phyloP scores from a whole-genome alignment of 2,888 invertebrate genomes.

The Pyrochroa serraticornis region DNA sequence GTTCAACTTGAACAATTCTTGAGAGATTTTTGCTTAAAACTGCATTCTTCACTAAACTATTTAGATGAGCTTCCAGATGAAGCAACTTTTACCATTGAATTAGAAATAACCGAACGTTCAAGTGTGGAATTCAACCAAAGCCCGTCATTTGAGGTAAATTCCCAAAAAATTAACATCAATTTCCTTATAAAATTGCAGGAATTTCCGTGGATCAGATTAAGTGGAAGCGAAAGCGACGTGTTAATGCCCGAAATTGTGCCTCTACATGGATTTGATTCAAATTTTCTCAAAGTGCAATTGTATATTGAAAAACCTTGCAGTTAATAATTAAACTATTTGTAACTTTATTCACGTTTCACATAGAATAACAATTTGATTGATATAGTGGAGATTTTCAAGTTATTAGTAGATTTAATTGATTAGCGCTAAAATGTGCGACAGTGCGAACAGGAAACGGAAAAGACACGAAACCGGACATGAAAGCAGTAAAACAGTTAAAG shows the following conservation, averaged over 20 bases:
- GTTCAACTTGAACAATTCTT: conserved; percentile 67
- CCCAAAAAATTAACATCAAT: neutral
- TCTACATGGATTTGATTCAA: conserved; percentile 55
- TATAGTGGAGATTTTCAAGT: too few species aligned
- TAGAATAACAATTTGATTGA: neutral
- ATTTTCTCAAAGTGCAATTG: conserved; percentile 54
- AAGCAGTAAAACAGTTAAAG: conserved; percentile 24
- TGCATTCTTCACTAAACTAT: conserved; percentile 60
- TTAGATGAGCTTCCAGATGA: conserved; percentile 62
- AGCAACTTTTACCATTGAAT: conserved; percentile 65
- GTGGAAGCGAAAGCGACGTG: conserved; percentile 43
- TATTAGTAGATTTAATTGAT: too few species aligned
- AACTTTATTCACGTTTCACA: conserved; percentile 2
- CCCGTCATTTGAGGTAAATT: conserved; percentile 57
- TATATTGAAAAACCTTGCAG: conserved; percentile 47
- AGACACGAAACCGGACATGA: conserved; percentile 17
- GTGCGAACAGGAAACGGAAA: conserved; percentile 16
- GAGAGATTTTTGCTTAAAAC: conserved; percentile 65
- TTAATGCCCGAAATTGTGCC: conserved; percentile 56
- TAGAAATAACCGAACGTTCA: conserved; percentile 67
- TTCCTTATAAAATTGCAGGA: conserved; percentile 45
- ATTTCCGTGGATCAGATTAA: conserved; percentile 60
- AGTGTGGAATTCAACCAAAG: conserved; percentile 63
- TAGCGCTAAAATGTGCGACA: conserved; percentile 16
- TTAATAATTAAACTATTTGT: neutral